Evolutionary conservation across 2,888 invertebrate species (phyloP).

Genomic region (Gerris lacustris): DNA sequence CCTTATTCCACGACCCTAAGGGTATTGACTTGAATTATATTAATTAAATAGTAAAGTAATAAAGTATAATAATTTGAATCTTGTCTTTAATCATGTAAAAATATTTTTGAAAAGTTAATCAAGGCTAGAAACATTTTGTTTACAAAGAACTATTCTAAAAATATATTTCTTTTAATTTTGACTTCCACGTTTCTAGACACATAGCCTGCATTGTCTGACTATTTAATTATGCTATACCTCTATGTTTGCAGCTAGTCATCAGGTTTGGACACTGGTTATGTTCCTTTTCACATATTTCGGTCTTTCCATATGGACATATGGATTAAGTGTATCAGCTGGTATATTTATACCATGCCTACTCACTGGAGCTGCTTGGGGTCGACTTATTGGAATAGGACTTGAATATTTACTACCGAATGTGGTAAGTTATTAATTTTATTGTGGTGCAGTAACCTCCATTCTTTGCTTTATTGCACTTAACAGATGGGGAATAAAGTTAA

Average conservation of each 20-base stretch:
- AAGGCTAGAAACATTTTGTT: too few species aligned
- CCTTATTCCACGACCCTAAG: constrained; percentile 82
- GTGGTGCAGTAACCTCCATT: too few species aligned
- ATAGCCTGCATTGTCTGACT: too few species aligned
- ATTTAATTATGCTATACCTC: too few species aligned
- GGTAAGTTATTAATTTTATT: constrained; percentile 40
- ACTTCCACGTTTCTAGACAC: too few species aligned
- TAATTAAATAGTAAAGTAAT: background rate
- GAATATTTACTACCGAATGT: constrained; percentile 50
- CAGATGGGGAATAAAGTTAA: too few species aligned
- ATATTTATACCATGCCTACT: constrained; percentile 92
- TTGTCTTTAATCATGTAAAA: too few species aligned
- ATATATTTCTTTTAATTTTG: too few species aligned
- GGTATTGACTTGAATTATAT: constrained; percentile 39
- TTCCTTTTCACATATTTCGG: constrained; percentile 81
- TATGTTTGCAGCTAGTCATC: constrained; percentile 51
- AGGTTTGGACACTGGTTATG: constrained; percentile 57
- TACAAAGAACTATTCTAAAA: too few species aligned
- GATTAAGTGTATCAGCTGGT: constrained; percentile 84
- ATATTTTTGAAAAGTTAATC: too few species aligned
- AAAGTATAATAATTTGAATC: background rate
- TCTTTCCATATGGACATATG: constrained; percentile 87
- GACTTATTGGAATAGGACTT: constrained; percentile 67
- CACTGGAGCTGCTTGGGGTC: constrained; percentile 95
- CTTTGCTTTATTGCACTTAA: too few species aligned